Base-by-base conservation (phyloP, 2,113 vertebrate species). In the Benitochromis conjunctus region DNA sequence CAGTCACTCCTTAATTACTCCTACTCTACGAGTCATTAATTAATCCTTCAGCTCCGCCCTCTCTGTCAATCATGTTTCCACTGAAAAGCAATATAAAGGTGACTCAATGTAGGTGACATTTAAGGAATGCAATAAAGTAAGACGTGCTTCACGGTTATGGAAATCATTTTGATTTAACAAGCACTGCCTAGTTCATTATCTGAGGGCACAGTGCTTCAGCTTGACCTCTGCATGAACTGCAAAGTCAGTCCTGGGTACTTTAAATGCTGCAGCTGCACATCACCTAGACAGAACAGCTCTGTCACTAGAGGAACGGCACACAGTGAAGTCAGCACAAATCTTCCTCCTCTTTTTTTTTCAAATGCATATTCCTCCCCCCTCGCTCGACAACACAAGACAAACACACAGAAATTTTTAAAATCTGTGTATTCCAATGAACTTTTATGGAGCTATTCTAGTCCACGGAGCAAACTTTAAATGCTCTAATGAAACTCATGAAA, bases 251-350 rank as follows among this genome's bases (percentile, higher is more conserved):
- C 11, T 62, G 58, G 36, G 69, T 54, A 29, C 48, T 66, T 62
- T 77, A 83, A 93, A 77, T 89, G 90, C 93, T 94, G 93, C 90
- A 93, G 89, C 89, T 94, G 93, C 94, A 94, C 46, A 81, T 88
- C 86, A 74, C 36, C 51, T 64, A 79, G 46, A 79, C 77, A 53
- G 74, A 86, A 57, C 62, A 41, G 86, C 69, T 14, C 21, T 81
- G 86, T 93, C 93, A 90, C 77, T 4, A 13, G 66, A 86, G 69
- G 78, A 79, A 81, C 57, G 16, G 71, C 57, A 80, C 87, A 60
- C 55, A 53, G 80, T 79, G 41, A 85, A 89, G 91, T 94, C 94
- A 95, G 94, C 95, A 89, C 66, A 66, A 86, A 88, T 69, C 46
- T 85, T 80, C 38, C n/a, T 58, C 55, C 76, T 80, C 55, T 60